A percentile compares a stretch with the other conserved stretches of the same genome.
Conservation (phyloP, 2,797 vertebrate species). For the Clarias laeviceps region DNA sequence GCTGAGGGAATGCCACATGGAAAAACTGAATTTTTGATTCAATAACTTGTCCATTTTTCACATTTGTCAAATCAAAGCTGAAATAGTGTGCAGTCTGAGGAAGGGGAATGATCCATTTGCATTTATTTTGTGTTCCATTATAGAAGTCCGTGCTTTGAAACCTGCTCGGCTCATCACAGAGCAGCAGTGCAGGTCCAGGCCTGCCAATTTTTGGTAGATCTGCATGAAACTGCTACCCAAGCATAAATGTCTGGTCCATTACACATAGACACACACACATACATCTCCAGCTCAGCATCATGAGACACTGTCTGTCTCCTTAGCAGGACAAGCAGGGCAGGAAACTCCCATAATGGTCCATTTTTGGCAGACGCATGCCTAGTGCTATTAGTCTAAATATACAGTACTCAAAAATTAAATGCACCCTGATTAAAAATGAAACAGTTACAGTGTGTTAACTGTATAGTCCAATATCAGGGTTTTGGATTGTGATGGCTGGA, state of each 20-base stretch:
- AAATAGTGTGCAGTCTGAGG: neutral
- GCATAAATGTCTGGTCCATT: neutral
- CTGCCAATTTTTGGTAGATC: neutral
- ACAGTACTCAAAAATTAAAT: neutral
- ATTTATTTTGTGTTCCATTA: neutral
- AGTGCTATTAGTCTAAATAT: neutral
- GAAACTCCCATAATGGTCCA: neutral
- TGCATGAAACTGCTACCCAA: neutral
- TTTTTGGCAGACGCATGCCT: neutral
- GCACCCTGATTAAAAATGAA: neutral
- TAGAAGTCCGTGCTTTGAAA: neutral
- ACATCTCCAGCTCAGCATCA: neutral
- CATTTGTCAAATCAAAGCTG: neutral
- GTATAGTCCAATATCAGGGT: neutral
- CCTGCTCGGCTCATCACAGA: neutral
- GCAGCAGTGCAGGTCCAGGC: neutral
- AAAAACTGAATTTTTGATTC: conserved; percentile 20
- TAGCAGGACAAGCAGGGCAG: neutral
- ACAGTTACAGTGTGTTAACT: neutral
- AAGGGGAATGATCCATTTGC: neutral
- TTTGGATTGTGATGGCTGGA: neutral
- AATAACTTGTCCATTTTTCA: conserved; percentile 29
- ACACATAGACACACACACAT: neutral
- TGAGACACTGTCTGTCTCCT: neutral
- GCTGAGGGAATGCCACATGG: conserved; percentile 29